Evolutionary conservation across 2,113 vertebrate species (phyloP), one percentile per base, ranked within the genome.

Genomic region (Lagopus leucura): DNA sequence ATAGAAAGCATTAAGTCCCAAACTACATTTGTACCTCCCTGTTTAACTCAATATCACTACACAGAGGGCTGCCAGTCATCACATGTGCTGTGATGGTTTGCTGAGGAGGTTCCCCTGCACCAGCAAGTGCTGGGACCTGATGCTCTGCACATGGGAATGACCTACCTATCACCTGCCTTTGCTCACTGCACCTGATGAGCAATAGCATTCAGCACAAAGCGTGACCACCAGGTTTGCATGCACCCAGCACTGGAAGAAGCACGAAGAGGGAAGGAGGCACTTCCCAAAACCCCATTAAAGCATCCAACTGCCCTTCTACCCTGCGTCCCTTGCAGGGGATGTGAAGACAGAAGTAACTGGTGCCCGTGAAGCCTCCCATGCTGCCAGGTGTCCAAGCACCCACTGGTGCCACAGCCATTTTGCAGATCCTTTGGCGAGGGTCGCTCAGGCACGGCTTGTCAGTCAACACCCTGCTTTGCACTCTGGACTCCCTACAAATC

Each of bases 201-300:
- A 45, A 13, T 1, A 45, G 27, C 4, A 38, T 1, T 5, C 6
- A 45, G 52, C 21, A 1, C 3, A 8, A 21, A n/a, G 27, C 0
- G 1, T 2, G 13, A n/a, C 9, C 15, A 0, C 16, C 25, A 50
- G 19, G 12, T 32, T 73, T 24, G 52, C 17, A 3, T 3, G 3
- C 32, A 8, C 43, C 36, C 50, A 7, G 19, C 0, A 7, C 36
- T 25, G 58, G 25, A 58, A 27, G 52, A 60, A 45, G 60, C 38
- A 45, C 0, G 5, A 18, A 58, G 27, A 25, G 0, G 0, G 38
- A 6, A 47, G 0, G 0, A 45, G 6, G 47, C 10, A 34, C 1
- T 20, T 14, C 2, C 9, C 64, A 70, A 0, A 65, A 16, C 34
- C 43, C 30, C 72, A 3, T 25, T 36, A 36, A 34, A 52, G 24